Evolutionary conservation across 2,888 invertebrate genomes (phyloP), one percentile per base, ranked within the genome.

Genomic region (Strigamia crassipes): DNA sequence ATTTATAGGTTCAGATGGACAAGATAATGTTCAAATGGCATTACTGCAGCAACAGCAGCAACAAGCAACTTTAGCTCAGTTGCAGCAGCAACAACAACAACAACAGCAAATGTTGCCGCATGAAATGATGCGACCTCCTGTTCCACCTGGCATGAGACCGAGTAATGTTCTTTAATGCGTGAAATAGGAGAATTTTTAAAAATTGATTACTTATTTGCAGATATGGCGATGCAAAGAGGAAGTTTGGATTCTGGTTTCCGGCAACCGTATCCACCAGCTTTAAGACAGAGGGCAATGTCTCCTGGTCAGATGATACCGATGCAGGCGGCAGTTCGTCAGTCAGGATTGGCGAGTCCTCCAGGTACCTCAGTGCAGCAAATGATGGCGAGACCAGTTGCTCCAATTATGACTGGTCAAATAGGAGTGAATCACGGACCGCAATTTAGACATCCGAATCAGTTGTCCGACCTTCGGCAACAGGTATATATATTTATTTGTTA

Each of bases 101-200:
- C 93, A 12, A 93, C 66, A 66, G 10, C 66, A 66, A 31, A 91
- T 41, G 89, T 90, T 83, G 89, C 90, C 73, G 88, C 89, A 9
- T 88, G 91, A 84, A 90, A 91, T 8, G 88, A 91, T 83, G 87
- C 89, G 86, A 90, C 90, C 15, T 84, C 82, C 81, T 12, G 34
- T 81, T 2, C 81, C 77, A 34, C 77, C 81, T 77, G 78, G 77
- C 42, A 27, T 77, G 23, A 73, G 81, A 77, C 78, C 73, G 15
- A 77, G 81, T 81, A 41, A 56, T 41, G 3, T 38, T 79, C 38
- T 79, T 79, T 79, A 34, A 34, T 79, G 4, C 18, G 31, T 34
- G 9, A 13, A 77, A 31, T 13, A 77, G 5, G 10, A 31, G 6
- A 77, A 77, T 13, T 77, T 10, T 6, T 78, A 21, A 34, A 12